phyloP scores from a whole-genome alignment of 2,888 invertebrate genomes.

The Pseudococcus viburni region DNA sequence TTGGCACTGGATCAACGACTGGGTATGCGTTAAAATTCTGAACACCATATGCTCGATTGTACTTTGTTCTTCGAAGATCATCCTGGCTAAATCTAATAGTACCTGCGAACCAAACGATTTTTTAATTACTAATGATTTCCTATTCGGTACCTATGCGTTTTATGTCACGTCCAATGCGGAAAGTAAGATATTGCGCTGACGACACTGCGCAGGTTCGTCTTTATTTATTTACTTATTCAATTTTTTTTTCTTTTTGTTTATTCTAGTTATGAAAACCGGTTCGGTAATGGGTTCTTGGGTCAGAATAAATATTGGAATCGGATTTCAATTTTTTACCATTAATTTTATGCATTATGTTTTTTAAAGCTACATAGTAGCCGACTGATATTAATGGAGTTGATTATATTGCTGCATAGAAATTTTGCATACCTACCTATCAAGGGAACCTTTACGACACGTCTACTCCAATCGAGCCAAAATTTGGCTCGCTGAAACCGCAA shows the following conservation, averaged over 20 bases:
- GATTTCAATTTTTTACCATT: slow-evolving; percentile 14
- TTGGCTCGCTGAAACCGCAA: too few species aligned
- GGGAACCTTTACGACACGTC: too few species aligned
- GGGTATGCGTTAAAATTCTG: slow-evolving; percentile 93
- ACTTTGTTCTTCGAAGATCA: slow-evolving; percentile 97
- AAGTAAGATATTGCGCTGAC: not conserved
- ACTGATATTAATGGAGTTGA: too few species aligned
- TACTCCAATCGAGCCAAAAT: too few species aligned
- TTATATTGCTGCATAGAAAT: not conserved
- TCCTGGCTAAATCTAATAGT: slow-evolving; percentile 91
- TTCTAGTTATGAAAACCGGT: slow-evolving; percentile 28
- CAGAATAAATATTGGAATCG: slow-evolving; percentile 4
- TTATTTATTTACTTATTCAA: not conserved
- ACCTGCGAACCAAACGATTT: slow-evolving; percentile 74
- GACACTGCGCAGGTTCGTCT: not conserved
- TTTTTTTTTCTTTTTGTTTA: not conserved
- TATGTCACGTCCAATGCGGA: slow-evolving; percentile 2
- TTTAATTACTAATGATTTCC: not conserved
- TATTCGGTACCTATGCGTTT: not conserved
- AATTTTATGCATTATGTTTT: not conserved
- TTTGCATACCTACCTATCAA: not conserved
- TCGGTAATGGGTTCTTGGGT: not conserved
- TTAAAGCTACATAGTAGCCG: not conserved
- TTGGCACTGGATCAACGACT: slow-evolving; percentile 94
- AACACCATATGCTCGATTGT: slow-evolving; percentile 96